These are phyloP conservation scores for Leptinotarsa lineolata DNA, from an alignment of 1,140 invertebrate species.

Conservation along the genomic window DNA sequence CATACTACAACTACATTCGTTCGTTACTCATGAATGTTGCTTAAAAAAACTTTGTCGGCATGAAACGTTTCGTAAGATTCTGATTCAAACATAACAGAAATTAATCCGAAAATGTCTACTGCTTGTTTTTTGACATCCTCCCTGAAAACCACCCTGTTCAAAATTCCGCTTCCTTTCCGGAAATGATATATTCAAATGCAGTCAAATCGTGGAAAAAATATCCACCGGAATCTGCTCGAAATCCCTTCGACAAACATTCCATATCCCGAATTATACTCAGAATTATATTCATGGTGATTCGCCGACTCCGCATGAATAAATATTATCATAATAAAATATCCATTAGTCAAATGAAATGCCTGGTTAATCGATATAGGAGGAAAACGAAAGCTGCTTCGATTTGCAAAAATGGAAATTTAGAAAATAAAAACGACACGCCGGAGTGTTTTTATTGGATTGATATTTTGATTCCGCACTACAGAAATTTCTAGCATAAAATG, in stretches of 20 bases:
- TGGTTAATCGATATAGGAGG: background rate
- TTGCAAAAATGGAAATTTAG: background rate
- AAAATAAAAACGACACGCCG: background rate
- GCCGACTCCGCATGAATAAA: background rate
- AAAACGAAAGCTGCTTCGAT: background rate
- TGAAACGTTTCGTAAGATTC: too few relatives aligned
- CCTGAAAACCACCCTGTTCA: too few relatives aligned
- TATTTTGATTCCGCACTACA: background rate
- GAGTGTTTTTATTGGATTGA: background rate
- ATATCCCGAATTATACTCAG: background rate
- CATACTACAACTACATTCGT: too few relatives aligned
- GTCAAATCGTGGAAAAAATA: background rate
- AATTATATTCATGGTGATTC: background rate
- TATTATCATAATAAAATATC: conserved; percentile 7
- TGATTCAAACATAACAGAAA: too few relatives aligned
- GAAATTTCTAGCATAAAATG: too few relatives aligned
- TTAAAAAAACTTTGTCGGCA: too few relatives aligned
- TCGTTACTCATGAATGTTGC: too few relatives aligned
- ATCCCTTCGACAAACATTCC: background rate
- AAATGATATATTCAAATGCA: background rate
- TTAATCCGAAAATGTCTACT: too few relatives aligned
- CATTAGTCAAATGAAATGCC: background rate
- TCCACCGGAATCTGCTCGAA: background rate
- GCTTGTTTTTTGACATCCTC: too few relatives aligned
- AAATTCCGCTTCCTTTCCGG: background rate